Evolutionary conservation across 2,888 invertebrate genomes (phyloP), one percentile per base, ranked within the genome.

Genomic region (Julus scandinavius): DNA sequence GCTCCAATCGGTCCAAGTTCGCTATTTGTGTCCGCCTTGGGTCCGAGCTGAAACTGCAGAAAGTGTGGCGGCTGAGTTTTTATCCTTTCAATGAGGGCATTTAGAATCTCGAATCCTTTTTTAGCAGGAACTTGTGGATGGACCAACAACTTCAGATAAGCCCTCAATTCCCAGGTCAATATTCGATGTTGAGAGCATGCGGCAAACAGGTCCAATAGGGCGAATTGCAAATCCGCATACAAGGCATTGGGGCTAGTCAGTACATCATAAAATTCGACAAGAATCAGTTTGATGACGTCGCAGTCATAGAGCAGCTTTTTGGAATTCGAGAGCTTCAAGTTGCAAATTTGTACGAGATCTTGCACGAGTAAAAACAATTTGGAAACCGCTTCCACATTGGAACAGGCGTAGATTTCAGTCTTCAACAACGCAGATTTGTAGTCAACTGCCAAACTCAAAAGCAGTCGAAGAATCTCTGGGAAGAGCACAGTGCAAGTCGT

Each of bases 131-230:
- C 29, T 6, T 40, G 41, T 11, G 54, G 29, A 9, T 80, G 29
- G n/a, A 87, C 29, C 41, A 87, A 29, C 4, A 87, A 49, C n/a
- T 41, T 80, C 15, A 87, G 50, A 84, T 20, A 87, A 11, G 41
- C 17, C 20, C 49, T 83, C 45, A 87, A 20, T n/a, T 87, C 87
- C 50, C 83, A 83, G 20, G 38, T 45, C n/a, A 11, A 6, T 15
- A 80, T 41, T 15, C 49, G 11, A 40, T 87, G 40, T 49, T 50
- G 54, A 40, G 63, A 40, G 38, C 83, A 87, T 11, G 15, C 6
- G 7, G 50, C 87, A 17, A 87, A 63, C n/a, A 87, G 29, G 29
- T 87, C 83, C 29, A 87, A 38, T 5, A 87, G 29, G 20, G 29
- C 80, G 0, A n/a, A 49, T 87, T 84, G 41, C n/a, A 87, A 17